Conservation (phyloP, 2,113 vertebrate genomes). For the Oncorhynchus gorbuscha region DNA sequence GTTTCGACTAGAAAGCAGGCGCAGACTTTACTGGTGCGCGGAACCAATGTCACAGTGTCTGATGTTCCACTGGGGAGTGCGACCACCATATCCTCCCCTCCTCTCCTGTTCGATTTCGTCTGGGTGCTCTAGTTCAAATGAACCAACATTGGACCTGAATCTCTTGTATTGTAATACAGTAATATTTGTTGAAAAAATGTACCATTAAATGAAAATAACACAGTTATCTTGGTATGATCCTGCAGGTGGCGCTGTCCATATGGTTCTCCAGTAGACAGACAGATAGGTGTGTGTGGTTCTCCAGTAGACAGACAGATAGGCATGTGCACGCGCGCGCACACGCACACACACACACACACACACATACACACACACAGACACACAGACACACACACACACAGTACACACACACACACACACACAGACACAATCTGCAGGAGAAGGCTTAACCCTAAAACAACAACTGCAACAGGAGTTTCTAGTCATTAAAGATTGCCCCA, state of each 20-base stretch:
- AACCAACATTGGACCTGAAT: too few relatives aligned
- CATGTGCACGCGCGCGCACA: background rate
- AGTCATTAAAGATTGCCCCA: constrained; percentile 60
- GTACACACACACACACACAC: background rate
- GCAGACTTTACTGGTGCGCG: constrained; percentile 47
- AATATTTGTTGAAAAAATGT: too few relatives aligned
- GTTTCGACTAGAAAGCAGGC: too few relatives aligned
- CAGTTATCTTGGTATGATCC: background rate
- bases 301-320: background rate
- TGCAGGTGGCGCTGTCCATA: background rate
- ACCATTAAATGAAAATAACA: too few relatives aligned
- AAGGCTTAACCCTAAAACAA: constrained; percentile 55
- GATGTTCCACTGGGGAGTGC: constrained; percentile 27
- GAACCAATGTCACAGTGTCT: constrained; percentile 36
- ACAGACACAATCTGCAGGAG: constrained; percentile 6
- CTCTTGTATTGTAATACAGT: too few relatives aligned
- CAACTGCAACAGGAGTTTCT: constrained; percentile 48
- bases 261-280: background rate
- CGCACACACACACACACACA: background rate
- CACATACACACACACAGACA: too few relatives aligned
- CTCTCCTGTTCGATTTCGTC: background rate
- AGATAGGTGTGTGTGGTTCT: too few relatives aligned
- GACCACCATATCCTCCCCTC: constrained; percentile 22
- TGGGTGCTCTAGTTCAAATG: too few relatives aligned
- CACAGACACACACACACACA: background rate